Evolutionary conservation across 2,113 vertebrate genomes (phyloP), one percentile per base, ranked within the genome.

Genomic region (Thalassarche chlororhynchos): DNA sequence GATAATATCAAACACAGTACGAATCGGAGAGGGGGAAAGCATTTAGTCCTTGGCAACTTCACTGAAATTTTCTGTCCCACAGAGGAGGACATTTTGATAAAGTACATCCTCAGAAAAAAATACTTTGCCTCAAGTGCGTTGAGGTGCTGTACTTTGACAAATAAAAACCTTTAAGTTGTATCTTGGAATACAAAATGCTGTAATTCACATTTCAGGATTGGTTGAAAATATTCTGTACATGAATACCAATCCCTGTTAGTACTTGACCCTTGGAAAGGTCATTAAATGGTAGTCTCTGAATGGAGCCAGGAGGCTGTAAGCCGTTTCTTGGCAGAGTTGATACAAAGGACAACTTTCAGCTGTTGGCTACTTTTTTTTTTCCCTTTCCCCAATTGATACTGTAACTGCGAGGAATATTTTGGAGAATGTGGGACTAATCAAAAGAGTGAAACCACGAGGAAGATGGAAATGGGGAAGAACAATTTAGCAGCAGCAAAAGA

Each of bases 181-280:
- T 42, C 40, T 90, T 52, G 75, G 49, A 95, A 86, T 32, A 72
- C 9, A 89, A 84, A 91, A 86, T 57, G 46, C 66, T 71, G 29
- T 34, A 74, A 72, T 65, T 69, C 32, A 46, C 14, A 26, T 84
- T 87, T 89, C 64, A 72, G 64, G 51, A 83, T 46, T 21, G 31
- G 17, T n/a, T 82, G 80, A 85, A 94, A 85, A 79, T 36, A 46
- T 38, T 82, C 32, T 61, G 49, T 38, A 65, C 20, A 15, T 46
- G 34, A 94, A 85, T 60, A 94, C 12, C 44, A 44, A 57, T 25
- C 66, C 49, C 61, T 89, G 51, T n/a, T 72, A 98, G 72, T 44
- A 60, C 49, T 58, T 94, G 94, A 83, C 87, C 93, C 80, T 80
- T 70, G 36, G 49, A 96, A 91, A 97, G 57, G 84, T 87, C 69